Evolutionary conservation across 1,140 invertebrate genomes (phyloP).

Genomic region (Pseudomyrmex pallidus): DNA sequence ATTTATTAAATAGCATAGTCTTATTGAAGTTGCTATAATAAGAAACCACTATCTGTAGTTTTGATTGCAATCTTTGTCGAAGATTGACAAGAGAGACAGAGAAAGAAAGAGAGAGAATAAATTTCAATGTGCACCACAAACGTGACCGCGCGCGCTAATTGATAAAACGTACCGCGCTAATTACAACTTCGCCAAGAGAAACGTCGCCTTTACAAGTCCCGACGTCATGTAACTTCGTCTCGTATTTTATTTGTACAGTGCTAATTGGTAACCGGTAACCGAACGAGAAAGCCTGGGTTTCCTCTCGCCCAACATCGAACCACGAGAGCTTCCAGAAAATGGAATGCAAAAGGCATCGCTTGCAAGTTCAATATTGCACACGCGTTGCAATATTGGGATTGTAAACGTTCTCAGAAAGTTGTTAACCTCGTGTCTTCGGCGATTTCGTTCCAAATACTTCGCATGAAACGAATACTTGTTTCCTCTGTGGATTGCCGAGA

Average conservation of each 20-base stretch:
- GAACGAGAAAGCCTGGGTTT: not conserved
- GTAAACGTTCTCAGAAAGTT: slow-evolving; percentile 32
- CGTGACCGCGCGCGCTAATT: not conserved
- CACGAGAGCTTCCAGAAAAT: slow-evolving; percentile 28
- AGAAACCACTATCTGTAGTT: too few relatives aligned
- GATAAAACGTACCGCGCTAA: slow-evolving; percentile 36
- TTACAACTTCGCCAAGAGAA: slow-evolving; percentile 34
- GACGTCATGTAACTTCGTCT: not conserved
- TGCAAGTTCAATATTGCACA: slow-evolving; percentile 42
- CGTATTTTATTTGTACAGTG: slow-evolving; percentile 38
- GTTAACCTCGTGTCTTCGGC: slow-evolving; percentile 13
- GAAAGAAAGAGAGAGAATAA: not conserved
- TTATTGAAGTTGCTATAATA: too few relatives aligned
- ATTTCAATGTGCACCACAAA: not conserved
- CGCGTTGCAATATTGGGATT: not conserved
- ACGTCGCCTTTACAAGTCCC: slow-evolving; percentile 13
- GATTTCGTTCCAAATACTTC: not conserved
- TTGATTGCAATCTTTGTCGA: too few relatives aligned
- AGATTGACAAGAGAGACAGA: too few relatives aligned
- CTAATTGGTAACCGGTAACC: slow-evolving; percentile 30
- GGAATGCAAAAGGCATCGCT: slow-evolving; percentile 29
- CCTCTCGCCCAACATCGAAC: slow-evolving; percentile 16
- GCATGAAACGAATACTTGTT: not conserved
- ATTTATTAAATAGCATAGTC: too few relatives aligned
- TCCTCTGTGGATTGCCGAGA: not conserved